Evolutionary conservation across 2,888 invertebrate genomes (phyloP), one percentile per base, ranked within the genome.

Genomic region (Acrocyrtus sp.): DNA sequence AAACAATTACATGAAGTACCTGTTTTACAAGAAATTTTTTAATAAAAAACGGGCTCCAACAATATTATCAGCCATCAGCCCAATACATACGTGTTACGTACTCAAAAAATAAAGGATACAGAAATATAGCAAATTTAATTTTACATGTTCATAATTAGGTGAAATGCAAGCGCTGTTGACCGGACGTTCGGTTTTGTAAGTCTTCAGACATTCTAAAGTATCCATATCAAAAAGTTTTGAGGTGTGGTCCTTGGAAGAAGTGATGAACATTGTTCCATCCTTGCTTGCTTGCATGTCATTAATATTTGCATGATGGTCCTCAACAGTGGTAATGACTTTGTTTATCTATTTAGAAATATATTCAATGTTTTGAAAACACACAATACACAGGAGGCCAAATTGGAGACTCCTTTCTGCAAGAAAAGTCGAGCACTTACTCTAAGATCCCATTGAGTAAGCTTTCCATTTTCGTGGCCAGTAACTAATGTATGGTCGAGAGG

Each of bases 121-220:
- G n/a, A n/a, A n/a, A n/a, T n/a, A n/a, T 34, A 34, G 12, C 12
- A 34, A 34, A 34, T 34, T 5, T 34, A 12, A 5, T 53, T 87
- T 85, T 83, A 91, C 98, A 86, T 99, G 98, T 85, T 98, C 97
- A 66, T 91, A 86, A 79, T 94, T 92, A 0, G 99, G 98, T 77
- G 98, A 97, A 76, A 99, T 92, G 1, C 98, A 93, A 0, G 98
- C 99, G 0, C 98, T 98, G 85, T 99, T 99, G 0, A 99, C 95
- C 0, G 98, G 98, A 78, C 98, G 88, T 83, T 98, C 98, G 0
- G 98, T 98, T 86, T 96, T 96, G 86, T 96, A 99, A 5, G 94
- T 94, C 84, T 99, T 99, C 76, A 98, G 85, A 47, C 91, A 89
- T 84, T 94, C 90, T 70, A 99, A 86, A 15, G 93, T 91, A 77